Evolutionary conservation across 2,888 invertebrate genomes (phyloP).

Genomic region (Hermodice carunculata): DNA sequence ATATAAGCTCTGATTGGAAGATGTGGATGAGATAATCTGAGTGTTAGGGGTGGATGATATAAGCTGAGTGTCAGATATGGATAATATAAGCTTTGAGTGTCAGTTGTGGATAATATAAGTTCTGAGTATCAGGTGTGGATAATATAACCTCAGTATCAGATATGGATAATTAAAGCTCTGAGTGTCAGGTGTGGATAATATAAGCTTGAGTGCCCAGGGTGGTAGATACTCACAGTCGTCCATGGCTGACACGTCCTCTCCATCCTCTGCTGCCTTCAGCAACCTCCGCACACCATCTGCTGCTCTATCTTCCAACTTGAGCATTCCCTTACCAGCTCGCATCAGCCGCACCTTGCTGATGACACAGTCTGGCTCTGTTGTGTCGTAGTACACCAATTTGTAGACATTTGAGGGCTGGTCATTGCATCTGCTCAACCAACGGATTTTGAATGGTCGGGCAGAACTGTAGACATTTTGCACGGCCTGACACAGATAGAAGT

Average conservation of each 20-base stretch:
- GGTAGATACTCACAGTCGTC: conserved; percentile 13
- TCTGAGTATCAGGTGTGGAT: too few species aligned
- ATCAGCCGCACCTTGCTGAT: conserved; percentile 79
- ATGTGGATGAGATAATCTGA: too few species aligned
- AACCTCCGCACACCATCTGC: conserved; percentile 85
- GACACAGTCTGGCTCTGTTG: conserved; percentile 73
- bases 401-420: conserved; percentile 74
- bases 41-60: too few species aligned
- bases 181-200: too few species aligned
- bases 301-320: conserved; percentile 74
- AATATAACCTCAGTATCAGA: too few species aligned
- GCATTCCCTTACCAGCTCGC: conserved; percentile 1
- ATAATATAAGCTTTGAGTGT: too few species aligned
- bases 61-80: too few species aligned
- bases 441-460: conserved; percentile 83
- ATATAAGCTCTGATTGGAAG: too few species aligned
- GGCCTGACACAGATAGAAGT: conserved; percentile 82
- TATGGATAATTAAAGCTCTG: too few species aligned
- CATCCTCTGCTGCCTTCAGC: conserved; percentile 72
- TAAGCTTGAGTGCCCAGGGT: too few species aligned
- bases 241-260: conserved; percentile 11
- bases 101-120: too few species aligned
- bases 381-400: conserved; percentile 90
- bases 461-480: conserved; percentile 91
- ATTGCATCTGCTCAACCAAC: conserved; percentile 88